phyloP scores from a whole-genome alignment of 2,113 vertebrate species.

The Dasyornis broadbenti region DNA sequence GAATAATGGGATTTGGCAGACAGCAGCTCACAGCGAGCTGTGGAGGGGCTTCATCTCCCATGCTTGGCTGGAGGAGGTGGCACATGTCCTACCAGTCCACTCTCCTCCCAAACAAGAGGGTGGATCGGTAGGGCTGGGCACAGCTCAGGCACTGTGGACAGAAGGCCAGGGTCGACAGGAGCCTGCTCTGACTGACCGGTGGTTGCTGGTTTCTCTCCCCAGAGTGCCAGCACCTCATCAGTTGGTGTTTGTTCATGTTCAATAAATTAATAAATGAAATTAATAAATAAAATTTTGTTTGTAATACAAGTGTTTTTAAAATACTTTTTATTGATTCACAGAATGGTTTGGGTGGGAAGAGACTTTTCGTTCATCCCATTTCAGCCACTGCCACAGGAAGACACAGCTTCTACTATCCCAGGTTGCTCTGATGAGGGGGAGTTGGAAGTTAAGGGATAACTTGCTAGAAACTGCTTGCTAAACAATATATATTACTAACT shows the following conservation, averaged over 20 bases:
- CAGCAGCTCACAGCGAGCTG: fast-evolving
- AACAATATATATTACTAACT: too few species aligned
- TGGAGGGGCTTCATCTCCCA: neutral
- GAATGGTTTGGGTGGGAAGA: neutral
- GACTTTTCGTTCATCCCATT: fast-evolving
- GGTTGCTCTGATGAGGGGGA: too few species aligned
- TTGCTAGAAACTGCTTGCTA: too few species aligned
- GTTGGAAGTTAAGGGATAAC: too few species aligned
- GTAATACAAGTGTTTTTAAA: neutral
- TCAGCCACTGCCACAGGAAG: neutral
- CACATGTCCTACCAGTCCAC: neutral
- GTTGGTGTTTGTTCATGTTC: conserved; percentile 77
- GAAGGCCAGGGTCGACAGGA: neutral
- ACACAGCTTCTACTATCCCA: neutral
- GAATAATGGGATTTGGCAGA: fast-evolving
- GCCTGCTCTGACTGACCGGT: fast-evolving
- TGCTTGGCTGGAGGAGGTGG: neutral
- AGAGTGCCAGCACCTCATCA: conserved; percentile 93
- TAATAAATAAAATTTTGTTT: too few species aligned
- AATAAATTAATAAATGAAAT: neutral
- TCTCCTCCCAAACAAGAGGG: fast-evolving
- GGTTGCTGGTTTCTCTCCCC: neutral
- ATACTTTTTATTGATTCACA: fast-evolving
- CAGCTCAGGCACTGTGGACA: fast-evolving
- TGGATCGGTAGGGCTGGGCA: neutral